phyloP scores from a whole-genome alignment of 2,797 vertebrate genomes.

The Paratrypauchen microcephalus region DNA sequence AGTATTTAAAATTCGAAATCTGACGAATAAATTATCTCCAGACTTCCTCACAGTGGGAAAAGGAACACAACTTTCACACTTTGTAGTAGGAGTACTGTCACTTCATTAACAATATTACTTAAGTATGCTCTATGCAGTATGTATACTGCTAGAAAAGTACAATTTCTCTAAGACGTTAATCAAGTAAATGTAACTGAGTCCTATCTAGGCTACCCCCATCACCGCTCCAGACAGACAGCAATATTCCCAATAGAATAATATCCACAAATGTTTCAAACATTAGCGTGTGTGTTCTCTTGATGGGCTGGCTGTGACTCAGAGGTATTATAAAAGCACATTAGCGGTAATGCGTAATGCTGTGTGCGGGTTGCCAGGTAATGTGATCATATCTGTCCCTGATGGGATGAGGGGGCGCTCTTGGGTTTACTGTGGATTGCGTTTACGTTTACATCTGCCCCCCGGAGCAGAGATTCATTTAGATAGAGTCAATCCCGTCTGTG shows the following conservation, averaged over 20 bases:
- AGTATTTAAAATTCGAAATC: no score
- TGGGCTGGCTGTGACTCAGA: conserved; percentile 19
- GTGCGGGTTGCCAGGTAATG: conserved; percentile 40
- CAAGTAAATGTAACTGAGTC: no score
- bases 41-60: no score
- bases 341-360: conserved; percentile 5
- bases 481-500: conserved; percentile 51
- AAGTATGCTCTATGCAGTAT: no score
- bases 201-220: neutral
- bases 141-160: no score
- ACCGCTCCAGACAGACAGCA: neutral
- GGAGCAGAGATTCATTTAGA: conserved; percentile 53
- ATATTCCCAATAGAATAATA: neutral
- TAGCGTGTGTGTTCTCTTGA: conserved; percentile 7
- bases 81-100: no score
- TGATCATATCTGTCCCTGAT: conserved; percentile 38
- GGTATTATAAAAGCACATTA: conserved; percentile 20
- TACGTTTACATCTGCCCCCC: conserved; percentile 56
- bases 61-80: no score
- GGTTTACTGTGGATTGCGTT: conserved; percentile 46
- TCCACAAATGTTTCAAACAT: neutral
- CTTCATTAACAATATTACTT: no score
- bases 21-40: no score
- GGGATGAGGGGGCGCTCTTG: conserved; percentile 35
- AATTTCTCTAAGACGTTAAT: no score